Evolutionary conservation across 2,888 invertebrate species (phyloP).

Genomic region (Podabrus alpinus): DNA sequence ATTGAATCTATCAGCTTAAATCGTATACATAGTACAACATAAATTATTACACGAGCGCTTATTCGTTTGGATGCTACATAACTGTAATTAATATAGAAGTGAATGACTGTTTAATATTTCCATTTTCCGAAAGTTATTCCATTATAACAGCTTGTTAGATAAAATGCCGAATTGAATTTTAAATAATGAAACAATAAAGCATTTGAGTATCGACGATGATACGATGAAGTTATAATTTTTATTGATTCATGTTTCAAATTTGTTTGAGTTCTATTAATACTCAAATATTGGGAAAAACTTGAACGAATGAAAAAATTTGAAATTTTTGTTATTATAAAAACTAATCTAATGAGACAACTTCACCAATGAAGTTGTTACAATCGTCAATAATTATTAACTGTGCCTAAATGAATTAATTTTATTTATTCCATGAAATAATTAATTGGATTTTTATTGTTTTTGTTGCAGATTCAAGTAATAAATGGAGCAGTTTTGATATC

Average conservation of each 20-base stretch:
- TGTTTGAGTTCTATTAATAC: neutral
- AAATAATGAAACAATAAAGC: neutral
- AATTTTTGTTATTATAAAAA: too few species aligned
- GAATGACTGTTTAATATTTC: neutral
- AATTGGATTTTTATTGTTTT: neutral
- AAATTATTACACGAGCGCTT: neutral
- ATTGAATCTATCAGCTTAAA: neutral
- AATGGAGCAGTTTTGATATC: constrained; percentile 85
- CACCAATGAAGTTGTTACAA: too few species aligned
- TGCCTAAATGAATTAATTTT: too few species aligned
- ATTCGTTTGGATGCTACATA: neutral
- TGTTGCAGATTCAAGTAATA: constrained; percentile 78
- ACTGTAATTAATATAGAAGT: neutral
- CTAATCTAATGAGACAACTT: too few species aligned
- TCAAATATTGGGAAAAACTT: neutral
- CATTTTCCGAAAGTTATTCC: neutral
- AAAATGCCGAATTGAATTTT: neutral
- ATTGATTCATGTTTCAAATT: neutral
- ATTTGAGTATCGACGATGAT: neutral
- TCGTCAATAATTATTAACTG: too few species aligned
- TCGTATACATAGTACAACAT: neutral
- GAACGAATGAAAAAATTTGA: neutral
- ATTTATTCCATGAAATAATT: neutral
- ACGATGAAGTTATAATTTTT: neutral
- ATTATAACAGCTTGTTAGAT: neutral